phyloP scores from a whole-genome alignment of 2,888 invertebrate species.

The Pseudococcus jackbeardsleyi region DNA sequence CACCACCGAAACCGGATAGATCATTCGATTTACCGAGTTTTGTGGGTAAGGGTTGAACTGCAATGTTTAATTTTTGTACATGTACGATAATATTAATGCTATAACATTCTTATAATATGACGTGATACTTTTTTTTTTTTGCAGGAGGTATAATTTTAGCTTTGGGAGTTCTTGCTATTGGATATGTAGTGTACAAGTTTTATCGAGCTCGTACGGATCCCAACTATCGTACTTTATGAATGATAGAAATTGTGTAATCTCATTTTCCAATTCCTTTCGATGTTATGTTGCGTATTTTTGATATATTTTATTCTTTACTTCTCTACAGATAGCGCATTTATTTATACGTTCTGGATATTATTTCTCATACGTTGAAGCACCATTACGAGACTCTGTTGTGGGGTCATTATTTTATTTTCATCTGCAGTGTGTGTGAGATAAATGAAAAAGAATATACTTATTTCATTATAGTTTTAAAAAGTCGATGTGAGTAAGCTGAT shows the following conservation, averaged over 20 bases:
- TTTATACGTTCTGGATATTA: background rate
- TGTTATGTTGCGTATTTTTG: background rate
- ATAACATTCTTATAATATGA: conserved; percentile 22
- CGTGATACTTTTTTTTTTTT: conserved; percentile 66
- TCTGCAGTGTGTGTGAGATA: background rate
- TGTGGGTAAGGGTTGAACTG: conserved; percentile 16
- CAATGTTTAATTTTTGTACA: background rate
- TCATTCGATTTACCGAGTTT: conserved; percentile 32
- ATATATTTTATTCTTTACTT: background rate
- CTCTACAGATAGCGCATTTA: background rate
- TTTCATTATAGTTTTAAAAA: background rate
- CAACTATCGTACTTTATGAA: conserved; percentile 91
- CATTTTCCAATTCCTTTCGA: conserved; percentile 2
- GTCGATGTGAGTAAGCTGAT: background rate
- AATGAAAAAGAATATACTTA: background rate
- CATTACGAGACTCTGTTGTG: background rate
- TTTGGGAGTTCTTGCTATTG: conserved; percentile 83
- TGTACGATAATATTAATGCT: too few relatives aligned
- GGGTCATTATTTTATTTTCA: background rate
- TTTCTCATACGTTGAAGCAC: background rate
- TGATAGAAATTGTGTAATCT: conserved; percentile 4
- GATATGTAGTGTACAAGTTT: conserved; percentile 87
- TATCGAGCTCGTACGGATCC: conserved; percentile 87
- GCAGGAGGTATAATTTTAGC: conserved; percentile 87
- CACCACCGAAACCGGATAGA: conserved; percentile 17